phyloP scores from a whole-genome alignment of 2,888 invertebrate species.

The Andrena praecox region DNA sequence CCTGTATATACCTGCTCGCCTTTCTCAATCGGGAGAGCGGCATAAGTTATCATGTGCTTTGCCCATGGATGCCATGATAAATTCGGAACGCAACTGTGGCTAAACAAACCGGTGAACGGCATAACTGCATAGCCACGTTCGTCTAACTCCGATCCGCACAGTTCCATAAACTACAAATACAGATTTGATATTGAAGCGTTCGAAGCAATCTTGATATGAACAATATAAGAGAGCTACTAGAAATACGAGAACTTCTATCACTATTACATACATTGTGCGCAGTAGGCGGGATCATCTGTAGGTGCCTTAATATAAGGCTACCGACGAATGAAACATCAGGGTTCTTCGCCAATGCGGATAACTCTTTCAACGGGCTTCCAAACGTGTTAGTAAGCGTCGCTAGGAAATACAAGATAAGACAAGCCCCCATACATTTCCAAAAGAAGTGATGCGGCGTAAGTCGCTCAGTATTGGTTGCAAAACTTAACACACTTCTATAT shows the following conservation, averaged over 20 bases:
- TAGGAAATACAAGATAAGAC: conserved; percentile 88
- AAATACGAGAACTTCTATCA: not conserved
- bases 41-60: conserved; percentile 85
- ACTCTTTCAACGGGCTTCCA: conserved; percentile 76
- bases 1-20: conserved; percentile 87
- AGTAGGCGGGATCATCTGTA: conserved; percentile 94
- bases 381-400: conserved; percentile 87
- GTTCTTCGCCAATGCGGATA: conserved; percentile 80
- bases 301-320: conserved; percentile 90
- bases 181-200: not conserved
- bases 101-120: conserved; percentile 92
- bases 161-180: conserved; percentile 72
- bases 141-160: conserved; percentile 70
- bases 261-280: conserved; percentile 87
- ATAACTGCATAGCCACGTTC: conserved; percentile 90
- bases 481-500: conserved; percentile 86
- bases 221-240: not conserved
- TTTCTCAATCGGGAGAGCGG: conserved; percentile 89
- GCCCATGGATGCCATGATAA: conserved; percentile 88
- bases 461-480: conserved; percentile 89
- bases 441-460: conserved; percentile 90
- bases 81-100: conserved; percentile 96
- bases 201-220: too few species aligned
- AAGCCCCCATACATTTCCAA: conserved; percentile 88
- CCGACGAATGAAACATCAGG: conserved; percentile 86